Base-by-base conservation (phyloP, 2,797 vertebrate species). In the Ptychadena robeensis region DNA sequence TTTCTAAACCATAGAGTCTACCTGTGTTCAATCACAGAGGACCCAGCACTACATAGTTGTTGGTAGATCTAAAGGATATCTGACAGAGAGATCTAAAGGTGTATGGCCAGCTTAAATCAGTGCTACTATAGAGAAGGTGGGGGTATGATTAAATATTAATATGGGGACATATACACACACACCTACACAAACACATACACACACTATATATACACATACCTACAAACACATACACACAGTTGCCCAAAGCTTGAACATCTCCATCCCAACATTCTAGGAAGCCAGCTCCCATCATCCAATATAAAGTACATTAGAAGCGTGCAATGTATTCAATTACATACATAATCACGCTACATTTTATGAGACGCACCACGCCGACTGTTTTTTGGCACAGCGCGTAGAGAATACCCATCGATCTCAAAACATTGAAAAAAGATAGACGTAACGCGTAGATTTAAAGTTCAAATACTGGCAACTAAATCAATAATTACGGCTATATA, bases 281-380 rank as follows among this genome's bases (percentile, higher is more conserved):
- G 77, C 40, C 35, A 27, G 44, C 70, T 73, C 27, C 34, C 32
- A 34, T 18, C 70, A 75, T 85, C 82, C 76, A 80, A 75, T 70
- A 44, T 70, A 75, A 34, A 37, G 61, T 34, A 72, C 76, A 73
- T 79, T 79, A 79, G 53, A 48, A 68, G 22, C 9, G 48, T 80
- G 70, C 77, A 48, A 15, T 35, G 76, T 38, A 69, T 74, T 80
- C 82, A 79, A 84, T 80, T 48, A 85, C 78, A 85, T 80, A 75
- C 77, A 85, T 85, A 85, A 85, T 85, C 82, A 80, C 35, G 65
- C 77, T 70, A 64, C 35, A 31, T 70, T 85, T 75, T 85, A 80
- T 6, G 64, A 75, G 71, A 75, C 72, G 40, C 78, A 81, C 73
- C 34, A 68, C 67, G 83, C 83, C 15, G 4, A 32, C 44, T 66